phyloP scores from a whole-genome alignment of 2,888 invertebrate species.

The Synergus umbraculus region DNA sequence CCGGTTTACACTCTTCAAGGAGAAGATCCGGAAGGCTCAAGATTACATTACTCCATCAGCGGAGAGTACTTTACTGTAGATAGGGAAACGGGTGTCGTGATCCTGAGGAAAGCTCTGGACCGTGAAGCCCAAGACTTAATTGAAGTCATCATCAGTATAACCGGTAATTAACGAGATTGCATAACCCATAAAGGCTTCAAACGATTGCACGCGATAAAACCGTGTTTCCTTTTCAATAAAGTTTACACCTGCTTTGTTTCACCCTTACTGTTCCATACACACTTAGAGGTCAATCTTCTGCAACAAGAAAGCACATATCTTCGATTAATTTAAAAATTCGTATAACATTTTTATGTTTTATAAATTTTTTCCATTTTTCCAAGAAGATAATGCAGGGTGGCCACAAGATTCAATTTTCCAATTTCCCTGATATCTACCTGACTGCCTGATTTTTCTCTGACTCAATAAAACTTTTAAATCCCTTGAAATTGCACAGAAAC shows the following conservation, averaged over 20 bases:
- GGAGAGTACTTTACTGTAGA: constrained; percentile 91
- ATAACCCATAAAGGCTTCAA: background rate
- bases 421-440: too few species aligned
- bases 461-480: too few species aligned
- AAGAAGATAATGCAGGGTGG: too few species aligned
- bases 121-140: constrained; percentile 84
- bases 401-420: too few species aligned
- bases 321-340: background rate
- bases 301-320: background rate
- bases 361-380: background rate
- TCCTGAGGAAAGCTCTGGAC: constrained; percentile 84
- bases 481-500: too few species aligned
- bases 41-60: constrained; percentile 87
- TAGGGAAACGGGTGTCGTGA: constrained; percentile 86
- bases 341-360: background rate
- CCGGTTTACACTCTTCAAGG: constrained; percentile 88
- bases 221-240: background rate
- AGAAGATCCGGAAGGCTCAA: constrained; percentile 87
- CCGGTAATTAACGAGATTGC: constrained; percentile 78
- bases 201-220: background rate
- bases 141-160: constrained; percentile 90
- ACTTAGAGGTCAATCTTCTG: background rate
- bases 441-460: too few species aligned
- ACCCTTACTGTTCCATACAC: background rate
- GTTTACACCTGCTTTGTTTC: background rate